These are phyloP conservation scores for Trichopoda pennipes DNA, from an alignment of 2,888 invertebrate species.

Conservation along the genomic window DNA sequence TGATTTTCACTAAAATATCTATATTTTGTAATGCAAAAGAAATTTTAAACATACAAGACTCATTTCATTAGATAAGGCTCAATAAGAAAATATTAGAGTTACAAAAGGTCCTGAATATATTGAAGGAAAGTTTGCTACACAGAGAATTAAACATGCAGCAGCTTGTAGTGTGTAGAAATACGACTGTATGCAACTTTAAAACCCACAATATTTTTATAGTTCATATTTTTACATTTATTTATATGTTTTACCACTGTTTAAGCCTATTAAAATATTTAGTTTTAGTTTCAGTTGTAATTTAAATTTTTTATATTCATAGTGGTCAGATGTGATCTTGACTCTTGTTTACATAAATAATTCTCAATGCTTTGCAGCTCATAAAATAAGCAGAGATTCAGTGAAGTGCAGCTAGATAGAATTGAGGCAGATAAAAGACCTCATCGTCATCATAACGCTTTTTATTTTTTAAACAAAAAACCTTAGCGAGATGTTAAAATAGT, in stretches of 20 bases:
- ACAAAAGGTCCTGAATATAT: too few relatives aligned
- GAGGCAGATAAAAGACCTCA: neutral
- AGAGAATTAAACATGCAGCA: neutral
- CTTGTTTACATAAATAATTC: conserved; percentile 40
- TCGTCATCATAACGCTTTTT: neutral
- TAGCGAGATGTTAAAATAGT: conserved; percentile 8
- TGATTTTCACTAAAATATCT: too few relatives aligned
- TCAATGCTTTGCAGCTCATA: conserved; percentile 5
- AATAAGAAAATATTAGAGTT: too few relatives aligned
- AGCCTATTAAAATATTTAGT: conserved; percentile 16
- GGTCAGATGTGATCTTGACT: conserved; percentile 48
- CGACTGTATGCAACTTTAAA: neutral
- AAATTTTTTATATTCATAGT: conserved; percentile 34
- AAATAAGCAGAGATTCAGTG: neutral
- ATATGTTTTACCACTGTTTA: neutral
- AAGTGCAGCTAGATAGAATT: neutral
- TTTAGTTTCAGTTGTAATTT: conserved; percentile 27
- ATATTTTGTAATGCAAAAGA: too few relatives aligned
- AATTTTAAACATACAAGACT: too few relatives aligned
- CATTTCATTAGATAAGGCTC: too few relatives aligned
- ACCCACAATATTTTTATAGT: neutral
- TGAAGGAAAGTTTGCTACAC: neutral
- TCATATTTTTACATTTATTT: conserved; percentile 7
- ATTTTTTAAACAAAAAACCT: neutral
- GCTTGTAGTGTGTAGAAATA: neutral